Evolutionary conservation across 2,113 vertebrate species (phyloP), one percentile per base, ranked within the genome.

Genomic region (Syngnathus scovelli): DNA sequence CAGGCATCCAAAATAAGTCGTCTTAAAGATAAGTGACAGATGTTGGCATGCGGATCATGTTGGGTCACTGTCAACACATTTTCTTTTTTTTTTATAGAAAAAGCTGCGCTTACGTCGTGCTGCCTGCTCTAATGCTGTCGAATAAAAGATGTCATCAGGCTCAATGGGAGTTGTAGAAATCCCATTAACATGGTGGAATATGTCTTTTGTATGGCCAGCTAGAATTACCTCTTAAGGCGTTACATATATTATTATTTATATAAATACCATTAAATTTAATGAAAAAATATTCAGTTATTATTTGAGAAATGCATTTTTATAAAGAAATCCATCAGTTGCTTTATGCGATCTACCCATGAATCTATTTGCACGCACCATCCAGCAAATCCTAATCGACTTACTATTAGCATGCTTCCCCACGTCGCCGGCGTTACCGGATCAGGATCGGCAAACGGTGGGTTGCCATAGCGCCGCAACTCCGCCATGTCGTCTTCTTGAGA

Each of bases 191-290:
- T 75, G 67, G 60, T 39, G 58, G 60, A 69, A 80, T 66, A 59
- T 72, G 55, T 72, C 68, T 74, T 84, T 84, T 80, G 68, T 64
- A 76, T 65, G 18, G 46, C 61, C 46, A 52, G 61, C 76, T 73
- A 27, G 5, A 46, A 71, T 23, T 54, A 21, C n/a, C 52, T 23
- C 16, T n/a, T 1, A 21, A 49, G 46, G 16, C 18, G 18, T 18
- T 49, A 19, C 16, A 15, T 16, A 49, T 33, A 33, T 33, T 33
- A 33, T 33, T 33, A 33, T 33, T 33, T 3, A 33, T 33, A 33
- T 33, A 33, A 33, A 33, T 33, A 33, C 27, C 27, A 33, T 33
- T 33, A 33, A 33, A 33, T 33, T 33, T 33, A 3, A 33, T 33
- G 27, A 33, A 33, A 33, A 33, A 33, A 33, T 33, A 33, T 33